phyloP scores from a whole-genome alignment of 2,797 vertebrate genomes.

The Tauraco hartlaubi region DNA sequence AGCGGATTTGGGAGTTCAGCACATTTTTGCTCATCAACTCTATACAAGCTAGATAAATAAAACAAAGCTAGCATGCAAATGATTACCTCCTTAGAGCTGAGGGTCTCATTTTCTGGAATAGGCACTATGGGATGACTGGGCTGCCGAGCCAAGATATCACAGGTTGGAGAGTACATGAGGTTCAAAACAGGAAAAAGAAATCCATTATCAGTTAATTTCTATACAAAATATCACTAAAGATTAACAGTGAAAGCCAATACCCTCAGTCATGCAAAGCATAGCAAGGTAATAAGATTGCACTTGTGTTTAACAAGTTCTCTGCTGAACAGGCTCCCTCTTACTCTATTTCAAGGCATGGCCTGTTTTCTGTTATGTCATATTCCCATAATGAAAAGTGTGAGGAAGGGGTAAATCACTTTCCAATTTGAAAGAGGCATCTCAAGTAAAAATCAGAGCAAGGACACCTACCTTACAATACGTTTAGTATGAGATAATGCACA shows the following conservation, averaged over 20 bases:
- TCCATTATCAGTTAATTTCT: slow-evolving; percentile 12
- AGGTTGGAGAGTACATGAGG: not conserved
- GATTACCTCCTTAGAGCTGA: slow-evolving; percentile 80
- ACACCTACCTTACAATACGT: not conserved
- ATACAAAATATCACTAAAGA: not conserved
- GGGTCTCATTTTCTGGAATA: slow-evolving; percentile 82
- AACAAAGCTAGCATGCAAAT: not conserved
- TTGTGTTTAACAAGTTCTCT: not conserved
- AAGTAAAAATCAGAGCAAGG: not conserved
- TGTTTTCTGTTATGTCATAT: not conserved
- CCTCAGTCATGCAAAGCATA: not conserved
- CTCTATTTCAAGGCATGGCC: not conserved
- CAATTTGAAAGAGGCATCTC: not conserved
- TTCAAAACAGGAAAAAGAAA: slow-evolving; percentile 40
- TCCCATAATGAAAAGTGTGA: not conserved
- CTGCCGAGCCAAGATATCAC: slow-evolving; percentile 61
- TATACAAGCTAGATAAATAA: not conserved
- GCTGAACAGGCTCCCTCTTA: not conserved
- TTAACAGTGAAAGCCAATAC: not conserved
- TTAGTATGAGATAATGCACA: not conserved
- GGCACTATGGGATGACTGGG: slow-evolving; percentile 78
- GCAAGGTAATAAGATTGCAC: not conserved
- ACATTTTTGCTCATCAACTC: not conserved
- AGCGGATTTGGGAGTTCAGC: not conserved
- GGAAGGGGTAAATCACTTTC: not conserved